Evolutionary conservation across 2,888 invertebrate genomes (phyloP).

Genomic region (Agonopterix subpropinquella): DNA sequence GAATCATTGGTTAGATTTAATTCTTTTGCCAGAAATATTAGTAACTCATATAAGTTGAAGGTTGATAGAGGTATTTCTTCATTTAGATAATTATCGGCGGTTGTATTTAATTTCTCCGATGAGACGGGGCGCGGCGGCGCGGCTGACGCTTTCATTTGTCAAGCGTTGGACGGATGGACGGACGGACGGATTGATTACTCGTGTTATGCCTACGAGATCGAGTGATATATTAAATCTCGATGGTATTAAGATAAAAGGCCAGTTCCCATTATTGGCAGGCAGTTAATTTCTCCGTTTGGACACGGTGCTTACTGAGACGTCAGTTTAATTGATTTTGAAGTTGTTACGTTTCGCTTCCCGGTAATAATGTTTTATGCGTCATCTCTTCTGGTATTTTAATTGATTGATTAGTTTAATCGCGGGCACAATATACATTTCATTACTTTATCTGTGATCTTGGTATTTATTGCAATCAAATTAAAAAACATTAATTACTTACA

Average conservation of each 20-base stretch:
- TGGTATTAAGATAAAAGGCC: slow-evolving; percentile 40
- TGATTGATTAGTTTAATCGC: neutral
- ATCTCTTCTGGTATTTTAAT: neutral
- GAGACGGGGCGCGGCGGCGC: slow-evolving; percentile 27
- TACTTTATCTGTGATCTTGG: too few relatives aligned
- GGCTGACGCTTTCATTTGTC: slow-evolving; percentile 42
- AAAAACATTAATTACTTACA: too few relatives aligned
- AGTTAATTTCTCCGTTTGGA: slow-evolving; percentile 32
- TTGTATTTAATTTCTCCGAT: slow-evolving; percentile 35
- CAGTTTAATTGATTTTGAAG: slow-evolving; percentile 25
- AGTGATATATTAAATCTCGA: slow-evolving; percentile 48
- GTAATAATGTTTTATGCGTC: neutral
- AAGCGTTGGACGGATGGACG: slow-evolving; percentile 25
- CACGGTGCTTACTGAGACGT: slow-evolving; percentile 20
- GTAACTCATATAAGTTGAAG: slow-evolving; percentile 8
- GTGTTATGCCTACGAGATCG: slow-evolving; percentile 32
- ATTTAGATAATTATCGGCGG: slow-evolving; percentile 39
- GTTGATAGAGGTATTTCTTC: slow-evolving; percentile 11
- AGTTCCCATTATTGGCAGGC: slow-evolving; percentile 25
- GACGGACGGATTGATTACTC: slow-evolving; percentile 32
- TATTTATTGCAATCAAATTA: too few relatives aligned
- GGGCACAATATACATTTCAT: too few relatives aligned
- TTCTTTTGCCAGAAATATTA: slow-evolving; percentile 2
- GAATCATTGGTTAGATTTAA: slow-evolving; percentile 8
- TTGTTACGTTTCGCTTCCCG: slow-evolving; percentile 2